Conservation (phyloP, 92 coral and sea anemone species). For the Epizoanthus scotinus region DNA sequence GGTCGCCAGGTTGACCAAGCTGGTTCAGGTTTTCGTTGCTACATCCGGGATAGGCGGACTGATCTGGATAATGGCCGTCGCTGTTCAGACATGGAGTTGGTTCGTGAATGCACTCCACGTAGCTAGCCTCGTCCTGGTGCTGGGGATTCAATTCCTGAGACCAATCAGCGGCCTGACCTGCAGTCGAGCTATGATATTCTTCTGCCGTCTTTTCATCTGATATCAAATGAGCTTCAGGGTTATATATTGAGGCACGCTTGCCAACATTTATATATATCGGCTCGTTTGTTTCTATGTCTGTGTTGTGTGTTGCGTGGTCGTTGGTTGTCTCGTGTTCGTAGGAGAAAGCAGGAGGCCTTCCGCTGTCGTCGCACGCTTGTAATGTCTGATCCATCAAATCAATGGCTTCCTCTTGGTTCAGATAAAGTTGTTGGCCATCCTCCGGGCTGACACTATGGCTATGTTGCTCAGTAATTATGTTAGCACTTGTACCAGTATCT, state of each 20-base stretch:
- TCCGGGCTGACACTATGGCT: background rate
- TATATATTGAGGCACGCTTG: background rate
- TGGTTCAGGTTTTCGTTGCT: background rate
- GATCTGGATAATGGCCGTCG: background rate
- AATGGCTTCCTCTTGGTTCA: constrained; percentile 9
- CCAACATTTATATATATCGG: constrained; percentile 29
- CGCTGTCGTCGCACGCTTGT: background rate
- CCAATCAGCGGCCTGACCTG: background rate
- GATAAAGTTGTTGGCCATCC: background rate
- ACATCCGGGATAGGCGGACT: background rate
- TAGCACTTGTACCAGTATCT: background rate
- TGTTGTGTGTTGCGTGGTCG: too few species aligned
- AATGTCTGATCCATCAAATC: background rate
- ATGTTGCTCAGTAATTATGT: too few species aligned
- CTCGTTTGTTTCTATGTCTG: background rate
- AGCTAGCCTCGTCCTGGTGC: background rate
- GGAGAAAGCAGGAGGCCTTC: background rate
- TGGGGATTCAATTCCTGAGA: background rate
- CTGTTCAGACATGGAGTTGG: background rate
- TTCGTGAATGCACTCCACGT: background rate
- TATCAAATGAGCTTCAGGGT: constrained; percentile 30
- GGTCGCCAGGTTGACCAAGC: background rate
- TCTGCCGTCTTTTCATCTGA: background rate
- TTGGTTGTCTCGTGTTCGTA: too few species aligned
- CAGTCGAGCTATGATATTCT: background rate